Evolutionary conservation across 2,888 invertebrate genomes (phyloP).

Genomic region (Marasmarcha lunaedactyla): DNA sequence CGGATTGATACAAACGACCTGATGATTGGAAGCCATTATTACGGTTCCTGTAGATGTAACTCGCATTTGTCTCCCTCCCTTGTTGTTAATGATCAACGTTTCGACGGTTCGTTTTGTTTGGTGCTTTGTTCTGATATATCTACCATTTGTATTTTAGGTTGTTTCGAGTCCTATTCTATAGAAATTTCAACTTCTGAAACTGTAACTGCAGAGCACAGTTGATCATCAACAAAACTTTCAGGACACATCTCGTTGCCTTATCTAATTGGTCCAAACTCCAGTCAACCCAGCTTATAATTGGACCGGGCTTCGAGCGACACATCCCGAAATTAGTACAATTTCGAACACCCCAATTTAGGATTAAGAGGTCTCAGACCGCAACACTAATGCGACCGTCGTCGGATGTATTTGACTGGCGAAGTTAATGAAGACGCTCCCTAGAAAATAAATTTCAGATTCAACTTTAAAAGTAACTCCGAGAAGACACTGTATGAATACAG

Average conservation of each 20-base stretch:
- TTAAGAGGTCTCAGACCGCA: slow-evolving; percentile 41
- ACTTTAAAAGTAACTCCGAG: slow-evolving; percentile 47
- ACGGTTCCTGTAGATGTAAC: slow-evolving; percentile 4
- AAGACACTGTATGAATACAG: slow-evolving; percentile 45
- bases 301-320: slow-evolving; percentile 48
- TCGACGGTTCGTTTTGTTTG: no score
- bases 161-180: no score
- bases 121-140: no score
- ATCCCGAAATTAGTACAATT: slow-evolving; percentile 55
- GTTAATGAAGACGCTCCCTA: slow-evolving; percentile 47
- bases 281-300: slow-evolving; percentile 62
- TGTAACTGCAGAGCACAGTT: no score
- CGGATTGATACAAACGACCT: slow-evolving; percentile 42
- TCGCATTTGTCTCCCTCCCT: slow-evolving; percentile 16
- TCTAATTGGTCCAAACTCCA: slow-evolving; percentile 68
- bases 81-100: no score
- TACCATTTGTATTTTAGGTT: no score
- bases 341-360: slow-evolving; percentile 42
- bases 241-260: slow-evolving; percentile 68
- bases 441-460: slow-evolving; percentile 52
- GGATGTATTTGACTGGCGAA: slow-evolving; percentile 48
- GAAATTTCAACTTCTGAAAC: no score
- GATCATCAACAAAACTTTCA: slow-evolving; percentile 67
- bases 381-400: slow-evolving; percentile 47
- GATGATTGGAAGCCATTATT: slow-evolving; percentile 24